A percentile compares a stretch with the other conserved stretches of the same genome.
Conservation (phyloP, 2,888 invertebrate species). For the Gastrophysa polygoni region DNA sequence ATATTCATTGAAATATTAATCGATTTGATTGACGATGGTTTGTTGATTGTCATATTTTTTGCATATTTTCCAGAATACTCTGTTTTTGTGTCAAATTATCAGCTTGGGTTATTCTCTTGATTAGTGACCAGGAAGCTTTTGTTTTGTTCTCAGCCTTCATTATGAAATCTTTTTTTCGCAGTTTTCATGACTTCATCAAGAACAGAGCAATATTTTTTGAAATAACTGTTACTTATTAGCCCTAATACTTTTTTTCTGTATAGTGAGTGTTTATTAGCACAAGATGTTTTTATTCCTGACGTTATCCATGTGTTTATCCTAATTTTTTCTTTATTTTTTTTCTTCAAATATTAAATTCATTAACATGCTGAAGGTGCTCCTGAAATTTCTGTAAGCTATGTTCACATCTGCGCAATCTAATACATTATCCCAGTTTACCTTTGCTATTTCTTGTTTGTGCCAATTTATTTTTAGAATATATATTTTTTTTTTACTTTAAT, state of each 20-base stretch:
- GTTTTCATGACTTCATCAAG: too few species aligned
- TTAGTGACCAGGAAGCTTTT: too few species aligned
- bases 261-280: neutral
- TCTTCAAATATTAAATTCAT: neutral
- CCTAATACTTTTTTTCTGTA: neutral
- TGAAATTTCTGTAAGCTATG: neutral
- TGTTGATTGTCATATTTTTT: neutral
- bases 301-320: neutral
- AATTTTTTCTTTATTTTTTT: neutral
- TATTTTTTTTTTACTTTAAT: neutral
- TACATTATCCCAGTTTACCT: neutral
- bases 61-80: neutral
- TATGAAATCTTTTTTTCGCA: too few species aligned
- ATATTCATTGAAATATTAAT: neutral
- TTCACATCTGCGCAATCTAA: neutral
- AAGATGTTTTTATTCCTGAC: neutral
- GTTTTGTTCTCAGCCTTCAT: too few species aligned
- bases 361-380: neutral
- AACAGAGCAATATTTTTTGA: neutral
- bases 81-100: neutral
- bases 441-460: neutral
- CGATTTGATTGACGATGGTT: neutral
- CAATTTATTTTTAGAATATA: neutral
- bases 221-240: neutral
- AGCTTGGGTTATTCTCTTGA: neutral